A percentile compares a stretch with the other conserved stretches of the same genome.
Conservation (phyloP, 2,888 invertebrate genomes). For the Strigamia maritima region DNA sequence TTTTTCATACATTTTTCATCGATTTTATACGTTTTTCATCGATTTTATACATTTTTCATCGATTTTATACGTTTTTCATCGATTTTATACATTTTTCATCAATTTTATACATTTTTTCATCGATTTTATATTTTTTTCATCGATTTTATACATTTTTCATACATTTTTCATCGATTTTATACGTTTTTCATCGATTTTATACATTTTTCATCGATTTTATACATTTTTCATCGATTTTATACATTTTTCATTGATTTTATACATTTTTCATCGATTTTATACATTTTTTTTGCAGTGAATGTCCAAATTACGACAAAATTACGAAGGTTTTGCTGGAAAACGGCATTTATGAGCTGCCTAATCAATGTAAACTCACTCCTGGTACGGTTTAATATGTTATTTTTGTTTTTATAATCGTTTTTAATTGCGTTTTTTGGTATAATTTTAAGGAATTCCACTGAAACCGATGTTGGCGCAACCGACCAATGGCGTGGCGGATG, state of each 20-base stretch:
- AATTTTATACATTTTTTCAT: no score
- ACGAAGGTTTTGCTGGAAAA: constrained; percentile 72
- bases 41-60: no score
- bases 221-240: neutral
- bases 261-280: neutral
- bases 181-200: no score
- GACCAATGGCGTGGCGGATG: constrained; percentile 87
- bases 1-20: no score
- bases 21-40: no score
- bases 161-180: no score
- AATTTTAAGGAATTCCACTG: constrained; percentile 66
- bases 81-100: no score
- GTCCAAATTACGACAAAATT: constrained; percentile 87
- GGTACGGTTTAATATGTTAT: constrained; percentile 55
- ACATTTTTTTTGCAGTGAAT: constrained; percentile 65
- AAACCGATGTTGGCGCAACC: constrained; percentile 99
- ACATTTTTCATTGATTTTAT: neutral
- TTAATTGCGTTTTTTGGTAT: neutral
- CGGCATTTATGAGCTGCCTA: constrained; percentile 70
- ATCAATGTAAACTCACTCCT: constrained; percentile 79
- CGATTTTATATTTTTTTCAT: no score
- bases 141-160: no score
- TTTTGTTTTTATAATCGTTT: neutral
- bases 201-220: no score
- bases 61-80: no score